A percentile compares a stretch with the other conserved stretches of the same genome.
These are phyloP conservation scores for Propithecus deckenii DNA, from an alignment of 2,797 vertebrate genomes.

Conservation along the genomic window DNA sequence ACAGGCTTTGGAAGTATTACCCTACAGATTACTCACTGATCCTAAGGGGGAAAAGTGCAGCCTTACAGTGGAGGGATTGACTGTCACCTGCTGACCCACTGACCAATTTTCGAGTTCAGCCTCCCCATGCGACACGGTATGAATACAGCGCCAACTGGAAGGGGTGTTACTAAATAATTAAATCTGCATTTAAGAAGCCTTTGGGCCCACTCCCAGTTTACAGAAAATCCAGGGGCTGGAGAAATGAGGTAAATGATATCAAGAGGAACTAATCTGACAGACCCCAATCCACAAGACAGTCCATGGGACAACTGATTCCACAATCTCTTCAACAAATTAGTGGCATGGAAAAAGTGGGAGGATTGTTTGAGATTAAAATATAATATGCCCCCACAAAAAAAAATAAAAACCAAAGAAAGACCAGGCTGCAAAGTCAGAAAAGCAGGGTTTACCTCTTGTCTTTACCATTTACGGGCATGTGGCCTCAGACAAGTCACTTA, in stretches of 20 bases:
- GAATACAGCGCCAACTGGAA: background rate
- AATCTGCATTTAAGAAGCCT: background rate
- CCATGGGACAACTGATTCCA: background rate
- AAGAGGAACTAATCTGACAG: background rate
- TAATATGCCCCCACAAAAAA: background rate
- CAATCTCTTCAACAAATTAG: background rate
- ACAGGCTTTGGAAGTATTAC: background rate
- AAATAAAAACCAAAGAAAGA: background rate
- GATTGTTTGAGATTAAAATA: background rate
- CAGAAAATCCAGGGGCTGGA: background rate
- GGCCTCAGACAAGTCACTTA: background rate
- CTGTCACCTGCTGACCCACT: background rate
- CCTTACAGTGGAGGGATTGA: background rate
- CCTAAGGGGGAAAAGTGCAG: background rate
- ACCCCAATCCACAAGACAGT: background rate
- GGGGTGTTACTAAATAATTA: background rate
- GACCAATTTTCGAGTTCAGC: background rate
- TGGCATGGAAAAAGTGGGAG: background rate
- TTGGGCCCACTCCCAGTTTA: background rate
- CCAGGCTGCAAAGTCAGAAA: background rate
- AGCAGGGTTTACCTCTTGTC: background rate
- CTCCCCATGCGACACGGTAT: fast-evolving
- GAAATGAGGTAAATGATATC: background rate
- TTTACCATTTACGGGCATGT: background rate
- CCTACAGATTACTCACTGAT: background rate